Conservation (phyloP, 2,888 invertebrate species). For the Drosophila falleni region DNA sequence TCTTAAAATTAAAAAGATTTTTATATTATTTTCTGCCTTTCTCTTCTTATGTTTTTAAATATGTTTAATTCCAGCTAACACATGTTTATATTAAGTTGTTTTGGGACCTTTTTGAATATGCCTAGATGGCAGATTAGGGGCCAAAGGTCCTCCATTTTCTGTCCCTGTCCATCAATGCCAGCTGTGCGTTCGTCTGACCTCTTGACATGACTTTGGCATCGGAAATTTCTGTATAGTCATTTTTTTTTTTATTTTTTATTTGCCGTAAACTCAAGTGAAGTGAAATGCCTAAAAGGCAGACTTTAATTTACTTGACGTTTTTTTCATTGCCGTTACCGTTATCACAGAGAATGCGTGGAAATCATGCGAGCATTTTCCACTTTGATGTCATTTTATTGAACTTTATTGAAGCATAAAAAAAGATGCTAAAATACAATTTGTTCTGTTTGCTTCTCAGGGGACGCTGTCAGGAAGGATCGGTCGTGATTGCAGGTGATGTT, state of each 20-base stretch:
- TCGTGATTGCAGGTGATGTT: conserved; percentile 53
- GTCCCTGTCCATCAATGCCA: conserved; percentile 38
- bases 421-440: conserved; percentile 52
- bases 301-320: conserved; percentile 64
- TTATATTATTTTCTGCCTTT: not conserved
- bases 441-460: conserved; percentile 24
- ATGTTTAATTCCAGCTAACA: not conserved
- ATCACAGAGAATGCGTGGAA: conserved; percentile 25
- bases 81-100: not conserved
- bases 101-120: not conserved
- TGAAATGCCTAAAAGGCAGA: conserved; percentile 37
- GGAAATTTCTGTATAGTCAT: not conserved
- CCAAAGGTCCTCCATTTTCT: conserved; percentile 12
- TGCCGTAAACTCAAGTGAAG: conserved; percentile 17
- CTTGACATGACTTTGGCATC: conserved; percentile 13
- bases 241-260: not conserved
- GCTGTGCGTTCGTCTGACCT: conserved; percentile 33
- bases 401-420: conserved; percentile 73
- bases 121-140: not conserved
- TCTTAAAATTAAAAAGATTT: not conserved
- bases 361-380: conserved; percentile 37
- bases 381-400: conserved; percentile 74
- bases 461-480: not conserved
- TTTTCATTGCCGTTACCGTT: conserved; percentile 17
- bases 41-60: not conserved